phyloP scores from a whole-genome alignment of 2,888 invertebrate species.

The Lamproptera curius region DNA sequence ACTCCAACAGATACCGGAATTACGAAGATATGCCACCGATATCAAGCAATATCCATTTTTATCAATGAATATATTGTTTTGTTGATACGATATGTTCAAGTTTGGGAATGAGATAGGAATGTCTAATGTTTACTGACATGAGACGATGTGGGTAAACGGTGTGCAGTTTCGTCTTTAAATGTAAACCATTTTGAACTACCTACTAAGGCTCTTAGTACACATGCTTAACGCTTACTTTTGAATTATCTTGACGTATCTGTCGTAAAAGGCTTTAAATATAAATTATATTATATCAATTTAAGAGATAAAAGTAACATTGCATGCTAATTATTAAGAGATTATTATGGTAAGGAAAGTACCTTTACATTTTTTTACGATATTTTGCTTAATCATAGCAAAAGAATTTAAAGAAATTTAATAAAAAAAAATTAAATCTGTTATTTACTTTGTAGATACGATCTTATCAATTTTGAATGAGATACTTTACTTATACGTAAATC shows the following conservation, averaged over 20 bases:
- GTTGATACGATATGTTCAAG: conserved; percentile 8
- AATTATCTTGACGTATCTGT: not conserved
- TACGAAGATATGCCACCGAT: conserved; percentile 17
- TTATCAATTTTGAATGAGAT: no score
- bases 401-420: no score
- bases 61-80: conserved; percentile 18
- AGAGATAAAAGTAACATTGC: not conserved
- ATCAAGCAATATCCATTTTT: conserved; percentile 12
- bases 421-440: no score
- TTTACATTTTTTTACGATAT: no score
- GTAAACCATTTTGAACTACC: not conserved
- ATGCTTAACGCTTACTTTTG: not conserved
- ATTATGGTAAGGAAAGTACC: no score
- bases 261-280: not conserved
- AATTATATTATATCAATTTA: not conserved
- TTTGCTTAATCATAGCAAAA: no score
- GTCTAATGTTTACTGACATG: not conserved
- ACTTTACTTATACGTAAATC: no score
- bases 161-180: not conserved
- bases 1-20: conserved; percentile 5
- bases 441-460: no score
- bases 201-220: not conserved
- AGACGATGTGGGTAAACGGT: not conserved
- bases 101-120: not conserved
- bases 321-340: not conserved